Percentiles rank a stretch among this genome's conserved stretches.
Conservation (phyloP, 2,888 invertebrate genomes). For the Prostheceraeus crozeri region DNA sequence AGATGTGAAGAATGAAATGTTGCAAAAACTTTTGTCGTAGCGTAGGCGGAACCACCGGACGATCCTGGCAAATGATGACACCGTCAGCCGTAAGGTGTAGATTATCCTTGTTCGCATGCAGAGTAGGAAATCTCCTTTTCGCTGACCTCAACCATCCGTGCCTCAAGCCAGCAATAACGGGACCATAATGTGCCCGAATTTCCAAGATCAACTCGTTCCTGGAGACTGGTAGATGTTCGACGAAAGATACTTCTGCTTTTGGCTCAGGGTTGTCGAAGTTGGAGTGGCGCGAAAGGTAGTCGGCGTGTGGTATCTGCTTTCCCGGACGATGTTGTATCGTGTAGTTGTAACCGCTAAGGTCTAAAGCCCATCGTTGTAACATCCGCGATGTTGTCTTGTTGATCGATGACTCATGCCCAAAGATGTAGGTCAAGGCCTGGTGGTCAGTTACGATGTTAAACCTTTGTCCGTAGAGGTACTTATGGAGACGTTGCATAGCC, state of each 20-base stretch:
- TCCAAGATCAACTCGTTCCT: background rate
- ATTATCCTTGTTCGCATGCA: too few relatives aligned
- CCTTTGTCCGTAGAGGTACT: slow-evolving; percentile 2
- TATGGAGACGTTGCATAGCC: slow-evolving; percentile 5
- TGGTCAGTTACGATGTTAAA: slow-evolving; percentile 20
- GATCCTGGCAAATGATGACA: too few relatives aligned
- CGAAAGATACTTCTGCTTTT: slow-evolving; percentile 5
- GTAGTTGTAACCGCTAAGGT: slow-evolving; percentile 21
- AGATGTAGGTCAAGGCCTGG: slow-evolving; percentile 9
- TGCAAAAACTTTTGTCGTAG: background rate
- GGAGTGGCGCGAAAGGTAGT: slow-evolving; percentile 16
- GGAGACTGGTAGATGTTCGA: slow-evolving; percentile 12
- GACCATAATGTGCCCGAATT: background rate
- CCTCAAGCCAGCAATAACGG: slow-evolving; percentile 7
- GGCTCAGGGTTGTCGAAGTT: background rate
- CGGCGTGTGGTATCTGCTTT: slow-evolving; percentile 17
- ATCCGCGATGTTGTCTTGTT: slow-evolving; percentile 13
- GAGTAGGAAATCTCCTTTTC: slow-evolving; percentile 21
- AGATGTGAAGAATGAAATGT: background rate
- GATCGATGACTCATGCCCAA: background rate
- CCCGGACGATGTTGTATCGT: slow-evolving; percentile 7
- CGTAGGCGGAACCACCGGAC: too few relatives aligned
- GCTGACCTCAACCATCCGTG: slow-evolving; percentile 25
- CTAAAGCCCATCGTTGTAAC: slow-evolving; percentile 20
- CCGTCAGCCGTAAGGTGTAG: too few relatives aligned